Evolutionary conservation across 2,797 vertebrate species (phyloP).

Genomic region (Argentina silus): DNA sequence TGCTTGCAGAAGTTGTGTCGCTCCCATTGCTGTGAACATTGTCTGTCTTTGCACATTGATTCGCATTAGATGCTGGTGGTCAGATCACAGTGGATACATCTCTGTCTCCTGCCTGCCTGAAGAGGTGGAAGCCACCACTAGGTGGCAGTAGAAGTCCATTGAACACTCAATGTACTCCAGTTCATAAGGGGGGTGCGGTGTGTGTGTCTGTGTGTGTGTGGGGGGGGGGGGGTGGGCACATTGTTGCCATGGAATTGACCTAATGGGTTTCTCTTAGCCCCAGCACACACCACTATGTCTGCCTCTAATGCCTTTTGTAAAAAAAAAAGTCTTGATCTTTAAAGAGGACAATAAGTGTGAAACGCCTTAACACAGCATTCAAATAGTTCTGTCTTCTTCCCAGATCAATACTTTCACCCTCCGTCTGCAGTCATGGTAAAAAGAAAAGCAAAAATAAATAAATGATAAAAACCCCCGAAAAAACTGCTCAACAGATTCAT

Average conservation of each 20-base stretch:
- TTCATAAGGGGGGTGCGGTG: constrained; percentile 15
- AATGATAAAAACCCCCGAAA: background rate
- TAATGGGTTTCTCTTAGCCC: constrained; percentile 61
- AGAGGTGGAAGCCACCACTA: constrained; percentile 69
- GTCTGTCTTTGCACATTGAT: constrained; percentile 32
- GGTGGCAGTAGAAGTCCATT: constrained; percentile 75
- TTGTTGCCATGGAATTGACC: constrained; percentile 79
- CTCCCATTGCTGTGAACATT: constrained; percentile 30
- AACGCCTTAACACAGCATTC: constrained; percentile 58
- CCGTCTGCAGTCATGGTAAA: constrained; percentile 31
- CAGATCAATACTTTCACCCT: constrained; percentile 51
- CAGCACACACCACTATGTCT: constrained; percentile 49
- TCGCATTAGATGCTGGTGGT: constrained; percentile 18
- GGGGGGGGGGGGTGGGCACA: constrained; percentile 51
- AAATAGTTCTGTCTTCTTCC: constrained; percentile 47
- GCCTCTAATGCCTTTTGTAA: constrained; percentile 70
- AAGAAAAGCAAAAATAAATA: background rate
- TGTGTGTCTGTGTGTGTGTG: too few species aligned
- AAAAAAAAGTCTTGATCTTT: constrained; percentile 68
- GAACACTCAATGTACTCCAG: constrained; percentile 45
- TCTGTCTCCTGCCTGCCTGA: constrained; percentile 29
- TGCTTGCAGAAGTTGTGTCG: constrained; percentile 22
- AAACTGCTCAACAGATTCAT: constrained; percentile 40
- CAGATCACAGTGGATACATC: constrained; percentile 27
- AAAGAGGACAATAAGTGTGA: constrained; percentile 61